These are phyloP conservation scores for Hoplostethus atlanticus DNA, from an alignment of 2,797 vertebrate species.

Conservation along the genomic window DNA sequence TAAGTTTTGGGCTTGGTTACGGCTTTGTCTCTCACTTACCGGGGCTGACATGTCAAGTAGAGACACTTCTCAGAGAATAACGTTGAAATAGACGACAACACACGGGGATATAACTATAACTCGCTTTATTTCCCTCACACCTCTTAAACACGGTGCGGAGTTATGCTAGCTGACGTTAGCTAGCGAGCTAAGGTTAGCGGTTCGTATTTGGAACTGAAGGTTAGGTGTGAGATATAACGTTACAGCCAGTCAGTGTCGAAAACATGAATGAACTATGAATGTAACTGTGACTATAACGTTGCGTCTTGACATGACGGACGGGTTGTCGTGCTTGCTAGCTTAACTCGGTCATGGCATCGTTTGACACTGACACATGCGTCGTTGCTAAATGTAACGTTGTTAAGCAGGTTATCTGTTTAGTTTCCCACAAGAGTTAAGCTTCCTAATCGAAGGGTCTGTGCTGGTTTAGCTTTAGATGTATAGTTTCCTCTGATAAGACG, in stretches of 20 bases:
- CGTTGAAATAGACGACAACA: accelerated
- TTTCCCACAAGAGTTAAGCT: no score
- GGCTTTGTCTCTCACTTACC: neutral
- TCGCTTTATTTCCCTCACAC: neutral
- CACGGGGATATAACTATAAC: accelerated
- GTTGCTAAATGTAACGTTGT: no score
- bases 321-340: no score
- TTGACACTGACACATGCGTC: no score
- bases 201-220: neutral
- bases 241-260: no score
- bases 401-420: no score
- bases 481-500: neutral
- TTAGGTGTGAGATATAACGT: no score
- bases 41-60: accelerated
- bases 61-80: accelerated
- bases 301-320: no score
- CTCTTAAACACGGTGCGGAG: neutral
- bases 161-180: conserved; percentile 26
- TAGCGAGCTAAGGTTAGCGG: neutral
- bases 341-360: no score
- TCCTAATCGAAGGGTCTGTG: no score
- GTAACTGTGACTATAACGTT: no score
- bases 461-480: neutral
- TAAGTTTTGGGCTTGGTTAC: accelerated
- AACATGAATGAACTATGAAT: no score